Evolutionary conservation across 2,888 invertebrate species (phyloP), one percentile per base, ranked within the genome.

Genomic region (Diaperis boleti): DNA sequence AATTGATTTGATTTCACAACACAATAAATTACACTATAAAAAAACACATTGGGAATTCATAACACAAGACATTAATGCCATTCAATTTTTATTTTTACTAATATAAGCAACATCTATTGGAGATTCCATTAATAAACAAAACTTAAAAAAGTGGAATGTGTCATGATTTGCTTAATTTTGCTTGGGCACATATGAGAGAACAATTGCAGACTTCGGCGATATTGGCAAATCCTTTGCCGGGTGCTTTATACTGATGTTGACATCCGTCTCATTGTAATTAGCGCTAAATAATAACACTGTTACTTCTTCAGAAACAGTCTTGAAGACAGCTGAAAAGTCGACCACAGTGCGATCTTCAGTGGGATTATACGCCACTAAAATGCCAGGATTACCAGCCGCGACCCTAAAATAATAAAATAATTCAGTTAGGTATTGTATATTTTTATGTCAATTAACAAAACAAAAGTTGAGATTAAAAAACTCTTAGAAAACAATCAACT

Each of bases 321-420:
- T 69, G 50, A 79, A 75, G 49, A 78, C 77, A 14, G 61, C 69
- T 0, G 85, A 83, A 41, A 92, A 84, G 77, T 91, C 85, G 45
- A 87, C 86, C 1, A 77, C 77, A 5, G 82, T 82, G 2, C 77
- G 77, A 20, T 79, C 75, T 6, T 79, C 78, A 0, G 83, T 83
- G 10, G 90, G 87, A 82, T 94, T 93, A 74, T 87, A 87, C 45
- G 89, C 86, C 15, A 91, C 89, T 70, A 91, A 82, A 81, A 88
- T 91, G 13, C 92, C 92, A 0, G 91, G 91, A 82, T 88, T 90
- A 0, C 91, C 92, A 11, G 86, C 80, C 79, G 89, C 89, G 77
- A 89, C 85, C 81, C 93, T 92, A 77, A 49, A 49, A 41, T 20
- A 64, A 50, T 41, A 49, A 17, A 57, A 33, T 26, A 13, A 8